Evolutionary conservation across 2,113 vertebrate genomes (phyloP).

Genomic region (Talpa occidentalis): DNA sequence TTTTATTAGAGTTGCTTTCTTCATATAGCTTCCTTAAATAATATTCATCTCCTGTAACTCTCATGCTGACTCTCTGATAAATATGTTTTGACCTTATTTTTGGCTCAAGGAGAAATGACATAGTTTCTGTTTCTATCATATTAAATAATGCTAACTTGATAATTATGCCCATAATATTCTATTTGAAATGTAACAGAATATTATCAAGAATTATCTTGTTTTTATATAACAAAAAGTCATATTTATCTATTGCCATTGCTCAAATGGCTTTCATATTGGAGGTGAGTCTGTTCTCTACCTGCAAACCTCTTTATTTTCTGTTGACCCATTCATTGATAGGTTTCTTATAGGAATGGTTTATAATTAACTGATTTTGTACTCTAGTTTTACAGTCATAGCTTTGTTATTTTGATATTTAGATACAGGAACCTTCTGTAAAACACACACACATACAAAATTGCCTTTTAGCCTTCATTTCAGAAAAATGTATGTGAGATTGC

Average conservation of each 20-base stretch:
- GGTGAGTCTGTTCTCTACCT: neutral
- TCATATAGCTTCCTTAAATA: neutral
- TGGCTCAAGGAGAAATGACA: too few species aligned
- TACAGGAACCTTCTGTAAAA: neutral
- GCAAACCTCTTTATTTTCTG: neutral
- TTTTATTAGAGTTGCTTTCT: neutral
- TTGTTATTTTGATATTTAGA: neutral
- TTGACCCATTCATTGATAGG: neutral
- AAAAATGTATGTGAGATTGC: neutral
- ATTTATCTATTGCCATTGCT: neutral
- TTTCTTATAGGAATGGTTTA: neutral
- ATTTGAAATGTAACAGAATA: neutral
- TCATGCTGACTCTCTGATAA: neutral
- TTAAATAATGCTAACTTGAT: neutral
- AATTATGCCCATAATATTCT: too few species aligned
- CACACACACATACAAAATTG: neutral
- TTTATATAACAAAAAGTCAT: neutral
- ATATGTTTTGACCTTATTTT: too few species aligned
- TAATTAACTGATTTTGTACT: neutral
- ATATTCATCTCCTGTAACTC: neutral
- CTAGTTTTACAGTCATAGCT: too few species aligned
- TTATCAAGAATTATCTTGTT: neutral
- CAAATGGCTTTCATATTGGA: neutral
- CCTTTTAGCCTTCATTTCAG: neutral
- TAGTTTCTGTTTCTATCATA: neutral